A percentile compares a stretch with the other conserved stretches of the same genome.
Evolutionary conservation across 2,113 vertebrate genomes (phyloP).

Genomic region (Sander lucioperca): DNA sequence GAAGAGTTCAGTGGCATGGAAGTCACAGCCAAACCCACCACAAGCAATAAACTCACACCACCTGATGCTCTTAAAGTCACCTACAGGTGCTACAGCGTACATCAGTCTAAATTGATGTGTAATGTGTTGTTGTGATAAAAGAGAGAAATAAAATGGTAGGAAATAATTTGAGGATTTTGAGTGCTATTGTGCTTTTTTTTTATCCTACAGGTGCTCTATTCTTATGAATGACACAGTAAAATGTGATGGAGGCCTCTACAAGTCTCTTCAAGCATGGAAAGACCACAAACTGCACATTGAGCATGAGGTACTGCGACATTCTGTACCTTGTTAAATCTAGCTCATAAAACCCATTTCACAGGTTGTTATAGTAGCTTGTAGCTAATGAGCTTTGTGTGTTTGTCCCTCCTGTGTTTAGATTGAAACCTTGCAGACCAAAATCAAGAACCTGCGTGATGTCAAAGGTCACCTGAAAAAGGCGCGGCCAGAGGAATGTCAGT

Average conservation of each 20-base stretch:
- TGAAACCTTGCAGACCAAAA: constrained; percentile 97
- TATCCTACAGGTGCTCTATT: constrained; percentile 90
- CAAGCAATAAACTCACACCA: constrained; percentile 78
- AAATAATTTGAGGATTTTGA: background rate
- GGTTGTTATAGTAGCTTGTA: background rate
- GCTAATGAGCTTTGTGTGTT: constrained; percentile 3
- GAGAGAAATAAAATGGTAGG: background rate
- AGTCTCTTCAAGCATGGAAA: constrained; percentile 96
- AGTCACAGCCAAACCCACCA: constrained; percentile 78
- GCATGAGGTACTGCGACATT: constrained; percentile 88
- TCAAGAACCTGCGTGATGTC: constrained; percentile 96
- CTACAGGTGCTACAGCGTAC: constrained; percentile 85
- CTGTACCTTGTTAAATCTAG: background rate
- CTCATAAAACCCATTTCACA: background rate
- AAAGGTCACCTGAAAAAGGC: constrained; percentile 95
- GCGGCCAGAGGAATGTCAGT: constrained; percentile 94
- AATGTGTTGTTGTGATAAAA: constrained; percentile 10
- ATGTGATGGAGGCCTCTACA: constrained; percentile 94
- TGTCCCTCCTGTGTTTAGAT: constrained; percentile 83
- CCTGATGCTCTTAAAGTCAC: constrained; percentile 94
- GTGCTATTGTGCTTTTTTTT: background rate
- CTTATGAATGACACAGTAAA: constrained; percentile 95
- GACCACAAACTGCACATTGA: constrained; percentile 97
- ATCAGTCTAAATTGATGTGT: constrained; percentile 22
- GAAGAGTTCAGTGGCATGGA: constrained; percentile 92